Evolutionary conservation across 2,797 vertebrate genomes (phyloP).

Genomic region (Alauda arvensis): DNA sequence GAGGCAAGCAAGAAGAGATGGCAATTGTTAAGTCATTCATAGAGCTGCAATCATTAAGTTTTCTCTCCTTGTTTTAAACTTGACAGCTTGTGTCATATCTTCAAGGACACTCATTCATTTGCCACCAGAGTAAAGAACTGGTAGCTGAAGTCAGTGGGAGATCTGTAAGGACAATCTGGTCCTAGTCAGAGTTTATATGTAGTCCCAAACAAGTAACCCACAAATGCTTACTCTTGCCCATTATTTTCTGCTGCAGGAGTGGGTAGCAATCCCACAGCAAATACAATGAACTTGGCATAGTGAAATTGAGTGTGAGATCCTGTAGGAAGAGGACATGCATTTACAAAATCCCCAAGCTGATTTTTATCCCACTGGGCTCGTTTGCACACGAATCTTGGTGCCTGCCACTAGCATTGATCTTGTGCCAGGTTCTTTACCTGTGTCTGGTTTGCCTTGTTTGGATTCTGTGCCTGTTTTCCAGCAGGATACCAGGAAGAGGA

Average conservation of each 20-base stretch:
- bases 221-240: not conserved
- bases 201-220: not conserved
- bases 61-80: not conserved
- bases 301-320: not conserved
- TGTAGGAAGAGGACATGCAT: not conserved
- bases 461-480: not conserved
- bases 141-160: not conserved
- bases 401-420: not conserved
- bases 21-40: not conserved
- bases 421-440: accelerated
- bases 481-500: not conserved
- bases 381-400: not conserved
- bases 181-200: not conserved
- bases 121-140: not conserved
- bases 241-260: not conserved
- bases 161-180: not conserved
- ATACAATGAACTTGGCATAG: not conserved
- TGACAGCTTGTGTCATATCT: not conserved
- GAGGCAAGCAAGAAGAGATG: not conserved
- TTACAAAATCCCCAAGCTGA: not conserved
- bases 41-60: not conserved
- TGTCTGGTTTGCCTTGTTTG: not conserved
- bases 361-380: not conserved
- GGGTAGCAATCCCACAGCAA: not conserved
- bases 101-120: not conserved